Evolutionary conservation across 2,888 invertebrate genomes (phyloP), one percentile per base, ranked within the genome.

Genomic region (Eristalis intricaria): DNA sequence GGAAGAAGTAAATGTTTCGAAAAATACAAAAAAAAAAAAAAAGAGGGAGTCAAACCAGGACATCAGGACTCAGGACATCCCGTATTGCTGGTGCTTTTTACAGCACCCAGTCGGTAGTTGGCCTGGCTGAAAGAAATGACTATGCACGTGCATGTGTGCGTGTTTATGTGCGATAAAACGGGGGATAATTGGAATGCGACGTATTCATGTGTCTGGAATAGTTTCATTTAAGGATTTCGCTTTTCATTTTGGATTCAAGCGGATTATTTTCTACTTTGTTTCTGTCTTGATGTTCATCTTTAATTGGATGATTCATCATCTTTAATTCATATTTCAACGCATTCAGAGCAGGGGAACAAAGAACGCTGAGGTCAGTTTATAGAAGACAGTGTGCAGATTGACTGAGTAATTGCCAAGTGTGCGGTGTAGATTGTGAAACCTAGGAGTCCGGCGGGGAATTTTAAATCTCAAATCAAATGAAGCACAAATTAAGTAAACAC

Each of bases 1-100:
- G 63, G 71, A 71, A 79, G 64, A 83, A 82, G 79, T 87, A 87
- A 87, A 87, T 87, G 79, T 79, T 79, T 83, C 71, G 83, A 79
- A 66, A n/a, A 81, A 75, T 43, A 35, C 35, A 75, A 13, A 38
- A 22, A 60, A 10, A 63, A 26, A 38, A 15, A 63, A 60, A 58
- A 63, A 0, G 22, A n/a, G 7, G n/a, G 40, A 13, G 60, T 19
- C 60, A 32, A 82, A 86, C 56, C 77, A 81, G 77, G 65, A 74
- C 77, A 73, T 65, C 60, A 69, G 68, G 66, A 84, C 75, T 70
- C 74, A 75, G 80, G 80, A 80, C 29, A 29, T 64, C 63, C 58
- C n/a, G 19, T 58, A 56, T 4, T 22, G 15, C 32, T 35, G 32
- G 50, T 50, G 19, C 50, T 7, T 7, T 50, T 19, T 35, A 23